Conservation (phyloP, 2,113 vertebrate species). For the Chloroceryle aenea region DNA sequence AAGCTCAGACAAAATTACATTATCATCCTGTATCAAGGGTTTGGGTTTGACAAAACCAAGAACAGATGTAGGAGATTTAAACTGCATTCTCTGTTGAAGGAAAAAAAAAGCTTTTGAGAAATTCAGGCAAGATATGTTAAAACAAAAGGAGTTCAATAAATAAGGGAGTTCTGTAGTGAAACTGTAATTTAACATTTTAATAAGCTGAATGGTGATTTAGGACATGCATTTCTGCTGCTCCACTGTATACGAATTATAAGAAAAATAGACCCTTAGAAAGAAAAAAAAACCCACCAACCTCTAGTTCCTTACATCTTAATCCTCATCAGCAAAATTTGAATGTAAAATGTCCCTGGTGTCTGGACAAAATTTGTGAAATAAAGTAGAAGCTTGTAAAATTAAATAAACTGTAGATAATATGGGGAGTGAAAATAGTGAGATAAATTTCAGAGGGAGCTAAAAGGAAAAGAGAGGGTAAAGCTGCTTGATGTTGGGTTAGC, state of each 20-base stretch:
- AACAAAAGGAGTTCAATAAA: background rate
- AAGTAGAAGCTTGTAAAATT: background rate
- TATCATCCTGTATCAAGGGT: background rate
- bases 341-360: background rate
- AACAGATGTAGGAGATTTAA: background rate
- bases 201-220: background rate
- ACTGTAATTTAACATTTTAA: background rate
- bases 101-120: background rate
- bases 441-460: background rate
- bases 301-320: background rate
- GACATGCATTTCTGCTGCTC: background rate
- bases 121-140: background rate
- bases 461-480: background rate
- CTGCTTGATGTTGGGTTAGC: background rate
- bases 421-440: background rate
- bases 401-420: background rate
- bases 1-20: background rate
- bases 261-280: background rate
- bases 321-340: background rate
- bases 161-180: background rate
- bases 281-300: too few species aligned
- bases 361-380: constrained; percentile 13
- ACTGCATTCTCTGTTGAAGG: background rate
- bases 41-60: background rate
- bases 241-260: background rate